Evolutionary conservation across 37 sponge, comb jelly and placozoan species (phyloP), one percentile per base, ranked within the genome.

Genomic region (Ephydatia muelleri): DNA sequence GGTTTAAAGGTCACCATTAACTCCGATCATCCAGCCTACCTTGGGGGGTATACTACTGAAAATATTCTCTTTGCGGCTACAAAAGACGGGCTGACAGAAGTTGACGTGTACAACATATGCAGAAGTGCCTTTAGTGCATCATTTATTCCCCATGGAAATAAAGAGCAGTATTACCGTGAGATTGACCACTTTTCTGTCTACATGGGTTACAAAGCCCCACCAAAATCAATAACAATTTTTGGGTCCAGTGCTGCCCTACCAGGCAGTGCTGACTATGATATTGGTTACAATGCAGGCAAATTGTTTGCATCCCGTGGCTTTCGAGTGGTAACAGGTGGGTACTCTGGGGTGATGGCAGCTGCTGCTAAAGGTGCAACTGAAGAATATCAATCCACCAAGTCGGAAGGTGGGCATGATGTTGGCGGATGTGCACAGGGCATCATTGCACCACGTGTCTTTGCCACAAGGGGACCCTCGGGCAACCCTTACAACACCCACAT

Each of bases 11-110:
- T 93, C 6, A 93, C 91, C 39, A 76, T 93, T 39, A 90, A 90
- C 49, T 90, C 94, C 21, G 94, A 93, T 85, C 91, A 93, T 68
- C 94, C 94, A 1, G 94, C 94, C 47, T 93, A 90, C 65, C 90
- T 90, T 90, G 91, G 94, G 27, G 91, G 94, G n/a, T 90, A 93
- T 67, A 90, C 90, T 47, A 87, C 78, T 43, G 88, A 84, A 40
- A 93, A 93, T 68, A 90, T 90, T 67, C n/a, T 90, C 4, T 3
- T 19, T 3, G 69, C 83, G 2, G 91, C 67, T 29, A 0, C 29
- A 0, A 91, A 84, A 0, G 21, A 31, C 0, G 71, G 67, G 0
- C 32, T 93, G 66, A 81, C 74, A 0, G 81, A 81, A 43, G 82
- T 81, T 40, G 94, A 93, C 32, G 69, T 93, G 27, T 81, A 65